phyloP scores from a whole-genome alignment of 2,888 invertebrate species.

The Agriopis leucophaearia region DNA sequence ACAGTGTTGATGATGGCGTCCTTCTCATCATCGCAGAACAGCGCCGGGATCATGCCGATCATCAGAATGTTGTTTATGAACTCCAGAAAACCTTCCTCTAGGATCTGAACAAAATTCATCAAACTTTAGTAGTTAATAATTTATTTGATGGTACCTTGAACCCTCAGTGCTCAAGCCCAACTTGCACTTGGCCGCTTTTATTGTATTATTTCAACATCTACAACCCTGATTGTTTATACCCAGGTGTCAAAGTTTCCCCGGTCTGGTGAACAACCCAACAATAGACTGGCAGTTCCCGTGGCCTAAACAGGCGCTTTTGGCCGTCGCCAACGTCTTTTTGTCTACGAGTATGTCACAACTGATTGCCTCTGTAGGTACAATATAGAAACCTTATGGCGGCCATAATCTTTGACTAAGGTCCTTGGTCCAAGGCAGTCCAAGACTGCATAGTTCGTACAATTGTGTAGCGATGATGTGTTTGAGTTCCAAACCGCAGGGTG shows the following conservation, averaged over 20 bases:
- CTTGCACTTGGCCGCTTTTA: too few species aligned
- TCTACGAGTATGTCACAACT: slow-evolving; percentile 73
- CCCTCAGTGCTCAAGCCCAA: too few species aligned
- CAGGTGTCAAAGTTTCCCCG: slow-evolving; percentile 95
- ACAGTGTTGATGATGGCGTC: slow-evolving; percentile 91
- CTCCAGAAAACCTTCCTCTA: slow-evolving; percentile 94
- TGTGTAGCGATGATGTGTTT: too few species aligned
- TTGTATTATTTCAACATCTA: too few species aligned
- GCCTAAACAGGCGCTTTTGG: slow-evolving; percentile 95
- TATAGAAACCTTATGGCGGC: not conserved
- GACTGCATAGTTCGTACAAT: too few species aligned
- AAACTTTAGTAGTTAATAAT: too few species aligned
- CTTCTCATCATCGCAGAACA: slow-evolving; percentile 96
- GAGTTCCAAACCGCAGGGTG: too few species aligned
- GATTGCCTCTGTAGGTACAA: not conserved
- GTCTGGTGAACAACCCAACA: slow-evolving; percentile 95
- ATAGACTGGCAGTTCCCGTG: slow-evolving; percentile 98
- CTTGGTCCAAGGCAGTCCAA: too few species aligned
- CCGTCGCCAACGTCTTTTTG: slow-evolving; percentile 94
- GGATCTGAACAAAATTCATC: slow-evolving; percentile 73
- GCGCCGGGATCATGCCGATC: slow-evolving; percentile 94
- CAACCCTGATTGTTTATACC: too few species aligned
- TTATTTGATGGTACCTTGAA: too few species aligned
- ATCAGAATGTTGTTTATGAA: slow-evolving; percentile 96
- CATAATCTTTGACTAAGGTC: too few species aligned